A percentile compares a stretch with the other conserved stretches of the same genome.
Conservation (phyloP, 2,113 vertebrate species). For the Platycercus adscitus region DNA sequence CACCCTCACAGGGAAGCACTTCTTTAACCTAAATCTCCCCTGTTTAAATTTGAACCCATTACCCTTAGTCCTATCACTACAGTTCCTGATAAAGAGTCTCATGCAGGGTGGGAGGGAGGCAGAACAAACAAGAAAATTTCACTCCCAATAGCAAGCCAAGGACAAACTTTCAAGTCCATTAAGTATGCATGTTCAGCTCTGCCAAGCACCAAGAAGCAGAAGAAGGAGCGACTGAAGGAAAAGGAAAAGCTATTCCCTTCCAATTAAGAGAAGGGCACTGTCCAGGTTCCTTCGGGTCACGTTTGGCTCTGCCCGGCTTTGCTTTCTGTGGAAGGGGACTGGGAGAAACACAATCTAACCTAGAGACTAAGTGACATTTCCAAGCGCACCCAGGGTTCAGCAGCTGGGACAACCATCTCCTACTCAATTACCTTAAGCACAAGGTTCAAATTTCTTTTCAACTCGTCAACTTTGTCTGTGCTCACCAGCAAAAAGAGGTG, state of each 20-base stretch:
- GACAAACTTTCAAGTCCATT: background rate
- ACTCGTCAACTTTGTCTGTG: background rate
- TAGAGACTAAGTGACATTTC: background rate
- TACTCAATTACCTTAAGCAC: background rate
- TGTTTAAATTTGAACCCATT: background rate
- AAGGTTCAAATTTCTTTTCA: background rate
- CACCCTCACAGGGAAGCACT: background rate
- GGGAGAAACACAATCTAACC: background rate
- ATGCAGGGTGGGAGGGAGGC: fast-evolving
- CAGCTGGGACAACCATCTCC: background rate
- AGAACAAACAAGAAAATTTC: background rate
- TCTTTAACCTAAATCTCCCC: background rate
- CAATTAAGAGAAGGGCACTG: background rate
- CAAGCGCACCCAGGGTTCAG: background rate
- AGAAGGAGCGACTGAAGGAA: background rate
- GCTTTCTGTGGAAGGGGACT: background rate
- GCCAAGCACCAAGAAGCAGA: background rate
- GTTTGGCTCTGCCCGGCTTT: background rate
- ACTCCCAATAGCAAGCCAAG: background rate
- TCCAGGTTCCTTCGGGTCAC: background rate
- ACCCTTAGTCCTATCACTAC: background rate
- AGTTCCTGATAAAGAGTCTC: background rate
- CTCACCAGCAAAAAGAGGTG: background rate
- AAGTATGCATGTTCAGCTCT: background rate
- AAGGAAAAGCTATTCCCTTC: background rate